These are phyloP conservation scores for Drosophila murphyi DNA, from an alignment of 1,140 invertebrate species.

Conservation along the genomic window DNA sequence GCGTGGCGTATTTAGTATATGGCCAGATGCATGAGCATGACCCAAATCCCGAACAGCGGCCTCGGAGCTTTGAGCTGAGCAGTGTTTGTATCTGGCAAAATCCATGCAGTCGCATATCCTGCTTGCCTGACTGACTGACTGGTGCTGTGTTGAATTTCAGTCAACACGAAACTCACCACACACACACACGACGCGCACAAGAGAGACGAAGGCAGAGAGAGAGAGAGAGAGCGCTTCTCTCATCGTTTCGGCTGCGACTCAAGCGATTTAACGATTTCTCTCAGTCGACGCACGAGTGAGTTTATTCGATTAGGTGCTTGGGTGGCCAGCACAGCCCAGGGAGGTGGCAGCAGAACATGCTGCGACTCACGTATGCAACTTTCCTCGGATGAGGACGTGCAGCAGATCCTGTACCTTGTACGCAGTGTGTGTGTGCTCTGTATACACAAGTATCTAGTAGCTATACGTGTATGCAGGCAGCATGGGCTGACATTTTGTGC, in stretches of 20 bases:
- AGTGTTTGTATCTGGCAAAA: slow-evolving; percentile 23
- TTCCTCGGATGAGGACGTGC: slow-evolving; percentile 13
- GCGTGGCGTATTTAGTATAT: background rate
- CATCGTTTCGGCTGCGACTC: slow-evolving; percentile 25
- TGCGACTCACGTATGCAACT: slow-evolving; percentile 56
- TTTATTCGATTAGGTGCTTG: background rate
- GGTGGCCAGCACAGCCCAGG: background rate
- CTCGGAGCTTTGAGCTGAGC: slow-evolving; percentile 17
- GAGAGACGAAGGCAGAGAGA: background rate
- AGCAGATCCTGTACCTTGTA: slow-evolving; percentile 28
- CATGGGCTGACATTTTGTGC: slow-evolving; percentile 10
- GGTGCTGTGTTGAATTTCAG: slow-evolving; percentile 22
- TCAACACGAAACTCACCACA: slow-evolving; percentile 22
- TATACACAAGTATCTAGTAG: background rate
- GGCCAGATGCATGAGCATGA: slow-evolving; percentile 33
- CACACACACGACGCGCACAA: slow-evolving; percentile 24
- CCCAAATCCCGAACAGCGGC: slow-evolving; percentile 54
- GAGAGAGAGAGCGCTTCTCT: background rate
- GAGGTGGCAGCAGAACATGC: slow-evolving; percentile 29
- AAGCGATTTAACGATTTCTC: slow-evolving; percentile 37
- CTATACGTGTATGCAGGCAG: background rate
- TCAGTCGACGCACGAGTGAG: slow-evolving; percentile 3
- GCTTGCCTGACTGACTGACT: background rate
- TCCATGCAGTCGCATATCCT: slow-evolving; percentile 35
- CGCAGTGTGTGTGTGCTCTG: background rate